Base-by-base conservation (phyloP, 2,888 invertebrate species). In the Electrophaes corylata region DNA sequence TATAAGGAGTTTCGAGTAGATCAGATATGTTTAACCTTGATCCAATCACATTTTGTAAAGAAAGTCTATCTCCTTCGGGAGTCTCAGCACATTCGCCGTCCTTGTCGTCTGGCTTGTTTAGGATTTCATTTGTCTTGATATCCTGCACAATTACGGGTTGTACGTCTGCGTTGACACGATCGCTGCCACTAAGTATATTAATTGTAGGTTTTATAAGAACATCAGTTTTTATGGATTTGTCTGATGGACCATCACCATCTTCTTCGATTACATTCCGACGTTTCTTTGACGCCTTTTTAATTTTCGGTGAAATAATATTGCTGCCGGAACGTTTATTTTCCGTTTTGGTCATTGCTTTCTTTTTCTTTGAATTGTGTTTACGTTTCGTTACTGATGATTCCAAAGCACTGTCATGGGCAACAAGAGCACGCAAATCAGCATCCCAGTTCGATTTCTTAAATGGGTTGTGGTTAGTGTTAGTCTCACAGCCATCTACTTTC, bases 1-100 rank as follows among this genome's bases (percentile, higher is more conserved):
- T 94, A 60, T 92, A 93, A 0, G 94, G 94, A 1, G 94, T 94
- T 69, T 94, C 93, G 35, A 94, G 76, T 10, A 94, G 75, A 57
- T 90, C 87, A 3, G 90, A 88, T 65, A 92, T 84, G 64, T 91
- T 92, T 29, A 91, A 74, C 71, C 86, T 91, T 4, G 80, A 84
- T 35, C 88, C 89, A 35, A 91, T 87, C 39, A 76, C 86, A 70
- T 91, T 91, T 65, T 88, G 88, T 54, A 90, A 74, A 3, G 78
- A 81, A 35, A 86, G 72, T 62, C 86, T 78, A 53, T 92, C 91
- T 45, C 75, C 72, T 74, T 92, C 92, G 37, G 92, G 92, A 20
- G 92, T 92, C 35, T 87, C 84, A 19, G 70, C 67, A 41, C 56
- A 64, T 14, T 82, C 80, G 3, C 81, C 81, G 52, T 67, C 69